Evolutionary conservation across 2,888 invertebrate genomes (phyloP).

Genomic region (Odontocerum albicorne): DNA sequence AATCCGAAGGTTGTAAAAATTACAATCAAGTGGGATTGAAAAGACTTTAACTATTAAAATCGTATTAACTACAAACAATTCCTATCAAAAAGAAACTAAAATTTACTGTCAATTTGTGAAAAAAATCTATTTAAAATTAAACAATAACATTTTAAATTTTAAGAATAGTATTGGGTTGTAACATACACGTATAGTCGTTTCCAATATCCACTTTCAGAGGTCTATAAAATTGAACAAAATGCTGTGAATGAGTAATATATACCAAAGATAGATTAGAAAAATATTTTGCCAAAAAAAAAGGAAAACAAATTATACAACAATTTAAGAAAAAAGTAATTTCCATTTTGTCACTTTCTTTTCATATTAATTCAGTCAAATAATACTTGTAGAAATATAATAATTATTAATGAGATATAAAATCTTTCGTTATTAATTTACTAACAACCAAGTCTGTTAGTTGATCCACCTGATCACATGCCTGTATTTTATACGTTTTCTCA

Average conservation of each 20-base stretch:
- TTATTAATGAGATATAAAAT: conserved; percentile 51
- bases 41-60: too few species aligned
- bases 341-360: neutral
- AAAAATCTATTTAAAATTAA: too few species aligned
- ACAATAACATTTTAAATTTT: too few species aligned
- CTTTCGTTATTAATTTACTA: conserved; percentile 68
- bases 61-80: too few species aligned
- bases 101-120: too few species aligned
- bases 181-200: too few species aligned
- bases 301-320: conserved; percentile 83
- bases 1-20: too few species aligned
- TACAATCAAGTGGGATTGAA: too few species aligned
- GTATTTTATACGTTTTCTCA: conserved; percentile 46
- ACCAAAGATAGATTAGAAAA: conserved; percentile 95
- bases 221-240: conserved; percentile 89
- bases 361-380: neutral
- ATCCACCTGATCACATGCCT: neutral
- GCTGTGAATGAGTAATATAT: conserved; percentile 86
- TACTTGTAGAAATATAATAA: neutral
- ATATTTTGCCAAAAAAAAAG: conserved; percentile 92
- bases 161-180: too few species aligned
- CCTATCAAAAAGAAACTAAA: too few species aligned
- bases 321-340: conserved; percentile 48
- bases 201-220: conserved; percentile 64
- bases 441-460: conserved; percentile 61